A percentile compares a stretch with the other conserved stretches of the same genome.
Evolutionary conservation across 2,797 vertebrate genomes (phyloP).

Genomic region (Scyliorhinus canicula): DNA sequence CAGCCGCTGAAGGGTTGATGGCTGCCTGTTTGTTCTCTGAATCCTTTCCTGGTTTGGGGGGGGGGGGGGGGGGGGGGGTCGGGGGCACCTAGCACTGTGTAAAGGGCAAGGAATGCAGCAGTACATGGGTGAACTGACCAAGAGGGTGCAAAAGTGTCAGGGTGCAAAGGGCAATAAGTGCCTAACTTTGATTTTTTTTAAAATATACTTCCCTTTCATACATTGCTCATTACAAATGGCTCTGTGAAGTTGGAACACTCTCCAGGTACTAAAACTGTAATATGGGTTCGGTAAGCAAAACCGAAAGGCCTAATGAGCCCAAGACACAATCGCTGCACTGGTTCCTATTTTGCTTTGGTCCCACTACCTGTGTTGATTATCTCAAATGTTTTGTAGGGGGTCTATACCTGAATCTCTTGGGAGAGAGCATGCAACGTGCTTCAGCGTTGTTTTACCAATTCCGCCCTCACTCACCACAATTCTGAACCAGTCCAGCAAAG

Average conservation of each 20-base stretch:
- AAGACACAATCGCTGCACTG: not conserved
- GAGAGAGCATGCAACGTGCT: not conserved
- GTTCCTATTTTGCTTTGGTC: not conserved
- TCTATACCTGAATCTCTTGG: not conserved
- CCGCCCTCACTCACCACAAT: too few relatives aligned
- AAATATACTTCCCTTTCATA: not conserved
- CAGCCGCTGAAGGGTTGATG: not conserved
- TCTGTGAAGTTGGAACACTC: not conserved
- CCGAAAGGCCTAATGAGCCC: not conserved
- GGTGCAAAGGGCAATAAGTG: not conserved
- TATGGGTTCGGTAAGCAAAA: not conserved
- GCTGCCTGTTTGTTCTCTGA: not conserved
- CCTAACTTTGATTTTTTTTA: not conserved
- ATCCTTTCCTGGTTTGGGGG: not conserved
- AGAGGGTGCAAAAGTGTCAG: not conserved
- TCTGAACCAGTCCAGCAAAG: not conserved
- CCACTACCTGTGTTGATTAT: not conserved
- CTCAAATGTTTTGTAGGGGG: not conserved
- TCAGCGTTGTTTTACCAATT: not conserved
- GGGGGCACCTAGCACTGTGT: not conserved
- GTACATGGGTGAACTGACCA: not conserved
- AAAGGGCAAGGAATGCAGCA: not conserved
- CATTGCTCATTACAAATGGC: not conserved
- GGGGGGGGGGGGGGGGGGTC: not conserved
- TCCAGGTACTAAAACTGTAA: not conserved